Evolutionary conservation across 2,113 vertebrate genomes (phyloP).

Genomic region (Epinephelus lanceolatus): DNA sequence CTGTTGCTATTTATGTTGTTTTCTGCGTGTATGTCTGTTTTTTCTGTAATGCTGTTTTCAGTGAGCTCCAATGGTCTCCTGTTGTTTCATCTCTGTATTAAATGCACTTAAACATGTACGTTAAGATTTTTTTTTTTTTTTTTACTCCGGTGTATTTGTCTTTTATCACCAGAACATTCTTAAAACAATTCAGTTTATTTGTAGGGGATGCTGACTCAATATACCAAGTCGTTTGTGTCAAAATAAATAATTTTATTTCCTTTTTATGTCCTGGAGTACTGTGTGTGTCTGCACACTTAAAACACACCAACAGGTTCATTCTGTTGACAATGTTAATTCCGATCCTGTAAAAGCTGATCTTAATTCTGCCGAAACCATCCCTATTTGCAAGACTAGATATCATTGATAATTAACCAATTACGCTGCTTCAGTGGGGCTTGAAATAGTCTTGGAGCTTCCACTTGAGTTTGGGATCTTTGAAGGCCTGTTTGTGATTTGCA

Average conservation of each 20-base stretch:
- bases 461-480: constrained; percentile 25
- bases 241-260: constrained; percentile 49
- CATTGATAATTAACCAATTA: background rate
- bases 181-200: constrained; percentile 1
- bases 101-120: constrained; percentile 73
- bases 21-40: constrained; percentile 21
- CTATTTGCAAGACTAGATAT: background rate
- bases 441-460: constrained; percentile 11
- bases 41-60: constrained; percentile 25
- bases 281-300: background rate
- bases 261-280: background rate
- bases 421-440: background rate
- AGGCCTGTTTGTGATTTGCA: constrained; percentile 42
- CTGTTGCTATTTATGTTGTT: constrained; percentile 78
- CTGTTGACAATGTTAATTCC: background rate
- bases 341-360: background rate
- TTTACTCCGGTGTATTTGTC: background rate
- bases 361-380: background rate
- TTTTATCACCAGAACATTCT: background rate
- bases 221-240: constrained; percentile 30
- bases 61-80: constrained; percentile 7
- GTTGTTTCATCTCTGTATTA: constrained; percentile 68
- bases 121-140: constrained; percentile 11
- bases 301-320: background rate
- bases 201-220: background rate